A percentile compares a stretch with the other conserved stretches of the same genome.
These are phyloP conservation scores for Epistrophe eligans DNA, from an alignment of 2,888 invertebrate species.

Conservation along the genomic window DNA sequence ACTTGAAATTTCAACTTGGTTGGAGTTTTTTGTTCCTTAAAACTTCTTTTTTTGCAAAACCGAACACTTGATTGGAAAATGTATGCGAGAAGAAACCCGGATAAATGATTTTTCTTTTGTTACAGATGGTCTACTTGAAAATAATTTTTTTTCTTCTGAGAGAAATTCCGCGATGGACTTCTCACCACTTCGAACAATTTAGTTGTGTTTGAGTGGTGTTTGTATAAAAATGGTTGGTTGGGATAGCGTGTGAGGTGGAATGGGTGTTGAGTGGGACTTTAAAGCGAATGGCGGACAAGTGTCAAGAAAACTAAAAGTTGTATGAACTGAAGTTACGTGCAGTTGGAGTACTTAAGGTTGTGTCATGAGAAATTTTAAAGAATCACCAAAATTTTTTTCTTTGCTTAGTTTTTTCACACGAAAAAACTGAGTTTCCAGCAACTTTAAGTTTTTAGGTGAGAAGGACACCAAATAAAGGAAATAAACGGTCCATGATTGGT, in stretches of 20 bases:
- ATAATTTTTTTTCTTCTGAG: slow-evolving; percentile 43
- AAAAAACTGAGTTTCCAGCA: no score
- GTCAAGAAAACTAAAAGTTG: slow-evolving; percentile 16
- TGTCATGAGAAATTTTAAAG: slow-evolving; percentile 17
- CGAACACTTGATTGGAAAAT: slow-evolving; percentile 34
- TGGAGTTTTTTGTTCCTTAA: background rate
- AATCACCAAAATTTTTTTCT: no score
- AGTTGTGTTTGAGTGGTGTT: slow-evolving; percentile 64
- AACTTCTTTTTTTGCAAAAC: slow-evolving; percentile 19
- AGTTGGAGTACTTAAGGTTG: slow-evolving; percentile 1
- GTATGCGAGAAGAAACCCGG: slow-evolving; percentile 55
- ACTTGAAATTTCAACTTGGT: slow-evolving; percentile 3
- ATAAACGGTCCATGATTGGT: no score
- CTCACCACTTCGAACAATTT: slow-evolving; percentile 65
- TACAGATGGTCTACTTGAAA: slow-evolving; percentile 53
- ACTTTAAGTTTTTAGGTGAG: no score
- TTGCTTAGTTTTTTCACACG: no score
- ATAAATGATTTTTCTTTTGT: slow-evolving; percentile 40
- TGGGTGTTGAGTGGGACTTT: slow-evolving; percentile 47
- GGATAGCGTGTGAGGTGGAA: slow-evolving; percentile 36
- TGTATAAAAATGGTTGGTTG: slow-evolving; percentile 35
- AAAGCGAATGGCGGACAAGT: background rate
- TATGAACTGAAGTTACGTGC: slow-evolving; percentile 41
- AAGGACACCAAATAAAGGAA: no score
- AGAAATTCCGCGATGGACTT: slow-evolving; percentile 62